Conservation (phyloP, 2,888 invertebrate genomes). For the Spisula subtruncata region DNA sequence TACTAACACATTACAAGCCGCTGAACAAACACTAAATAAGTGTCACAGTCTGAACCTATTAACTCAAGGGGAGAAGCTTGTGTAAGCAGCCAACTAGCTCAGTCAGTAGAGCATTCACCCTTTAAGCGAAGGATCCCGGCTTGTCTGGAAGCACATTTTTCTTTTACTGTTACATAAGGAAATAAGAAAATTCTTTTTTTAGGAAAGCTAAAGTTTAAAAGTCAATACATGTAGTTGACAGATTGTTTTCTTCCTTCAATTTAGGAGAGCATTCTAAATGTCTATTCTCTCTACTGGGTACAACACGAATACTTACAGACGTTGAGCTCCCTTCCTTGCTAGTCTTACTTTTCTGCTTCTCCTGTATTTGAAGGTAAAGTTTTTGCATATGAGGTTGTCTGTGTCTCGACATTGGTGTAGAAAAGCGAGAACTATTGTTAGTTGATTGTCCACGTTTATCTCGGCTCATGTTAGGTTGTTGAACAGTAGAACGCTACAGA, state of each 20-base stretch:
- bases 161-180: too few species aligned
- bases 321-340: conserved; percentile 66
- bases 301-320: conserved; percentile 57
- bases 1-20: background rate
- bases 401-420: conserved; percentile 55
- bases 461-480: conserved; percentile 61
- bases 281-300: background rate
- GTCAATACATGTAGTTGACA: too few species aligned
- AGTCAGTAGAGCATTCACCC: too few species aligned
- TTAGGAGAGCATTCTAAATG: too few species aligned
- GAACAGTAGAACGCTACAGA: conserved; percentile 64
- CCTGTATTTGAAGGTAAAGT: conserved; percentile 71
- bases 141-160: too few species aligned
- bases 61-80: too few species aligned
- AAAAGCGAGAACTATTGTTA: conserved; percentile 63
- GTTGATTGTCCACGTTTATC: conserved; percentile 51
- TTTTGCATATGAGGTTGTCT: conserved; percentile 67
- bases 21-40: background rate
- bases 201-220: too few species aligned
- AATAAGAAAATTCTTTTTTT: too few species aligned
- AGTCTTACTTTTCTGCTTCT: conserved; percentile 54
- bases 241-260: too few species aligned
- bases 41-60: too few species aligned
- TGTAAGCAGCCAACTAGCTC: too few species aligned
- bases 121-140: too few species aligned